Percentiles rank a stretch among this genome's conserved stretches.
These are phyloP conservation scores for Apocheima hispidaria DNA, from an alignment of 2,888 invertebrate genomes.

Conservation along the genomic window DNA sequence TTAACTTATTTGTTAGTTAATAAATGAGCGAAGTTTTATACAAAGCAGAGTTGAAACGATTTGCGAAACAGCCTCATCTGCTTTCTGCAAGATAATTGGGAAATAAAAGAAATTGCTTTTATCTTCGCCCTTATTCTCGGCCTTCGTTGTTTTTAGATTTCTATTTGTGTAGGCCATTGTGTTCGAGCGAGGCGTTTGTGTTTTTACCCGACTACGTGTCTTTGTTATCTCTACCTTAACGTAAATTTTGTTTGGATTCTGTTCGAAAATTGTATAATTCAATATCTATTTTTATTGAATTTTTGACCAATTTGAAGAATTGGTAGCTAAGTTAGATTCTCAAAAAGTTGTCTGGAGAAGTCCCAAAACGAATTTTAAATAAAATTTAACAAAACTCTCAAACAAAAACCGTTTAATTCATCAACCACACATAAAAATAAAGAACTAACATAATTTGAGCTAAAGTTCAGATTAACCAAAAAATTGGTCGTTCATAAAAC, in stretches of 20 bases:
- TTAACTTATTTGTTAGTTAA: background rate
- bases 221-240: constrained; percentile 27
- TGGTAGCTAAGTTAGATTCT: background rate
- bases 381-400: background rate
- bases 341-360: background rate
- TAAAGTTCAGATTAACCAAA: constrained; percentile 17
- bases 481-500: constrained; percentile 32
- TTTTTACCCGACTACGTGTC: no score
- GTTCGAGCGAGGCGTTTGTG: constrained; percentile 28
- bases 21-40: constrained; percentile 1
- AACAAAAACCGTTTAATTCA: background rate
- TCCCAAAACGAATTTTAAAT: background rate
- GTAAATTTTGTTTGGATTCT: constrained; percentile 1
- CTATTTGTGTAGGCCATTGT: constrained; percentile 44
- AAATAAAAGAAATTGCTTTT: constrained; percentile 28
- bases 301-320: background rate
- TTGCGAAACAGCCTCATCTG: constrained; percentile 29
- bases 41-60: constrained; percentile 8
- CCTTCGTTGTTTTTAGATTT: constrained; percentile 39
- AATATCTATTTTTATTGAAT: background rate
- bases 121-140: constrained; percentile 30
- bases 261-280: background rate
- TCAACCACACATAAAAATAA: background rate
- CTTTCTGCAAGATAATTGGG: constrained; percentile 19
- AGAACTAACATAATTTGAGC: background rate